Evolutionary conservation across 2,113 vertebrate genomes (phyloP).

Genomic region (Genyomyrus donnyi): DNA sequence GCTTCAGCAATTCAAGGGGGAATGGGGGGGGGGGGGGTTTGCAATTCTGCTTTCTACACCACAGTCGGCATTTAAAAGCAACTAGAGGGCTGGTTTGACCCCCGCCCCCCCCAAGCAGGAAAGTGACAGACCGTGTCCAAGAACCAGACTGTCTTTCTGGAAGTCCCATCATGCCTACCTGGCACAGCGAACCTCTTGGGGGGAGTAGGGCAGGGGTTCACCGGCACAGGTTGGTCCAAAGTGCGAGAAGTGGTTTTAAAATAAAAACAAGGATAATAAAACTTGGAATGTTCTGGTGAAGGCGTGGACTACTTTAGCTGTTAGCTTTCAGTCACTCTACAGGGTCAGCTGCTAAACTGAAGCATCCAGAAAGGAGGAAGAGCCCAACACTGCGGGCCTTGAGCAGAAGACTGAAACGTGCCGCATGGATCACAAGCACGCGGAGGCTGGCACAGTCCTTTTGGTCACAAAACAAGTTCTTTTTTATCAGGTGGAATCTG

Average conservation of each 20-base stretch:
- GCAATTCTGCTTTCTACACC: background rate
- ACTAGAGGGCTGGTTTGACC: background rate
- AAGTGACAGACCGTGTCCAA: background rate
- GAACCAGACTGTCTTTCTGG: background rate
- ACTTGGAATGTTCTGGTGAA: slow-evolving; percentile 44
- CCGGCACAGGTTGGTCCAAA: slow-evolving; percentile 34
- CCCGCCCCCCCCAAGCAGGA: background rate
- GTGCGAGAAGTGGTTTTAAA: slow-evolving; percentile 43
- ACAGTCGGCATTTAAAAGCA: background rate
- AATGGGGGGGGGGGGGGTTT: too few species aligned
- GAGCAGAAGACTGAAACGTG: background rate
- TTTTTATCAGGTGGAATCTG: background rate
- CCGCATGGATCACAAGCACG: slow-evolving; percentile 40
- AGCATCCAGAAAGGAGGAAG: background rate
- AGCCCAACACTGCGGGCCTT: background rate
- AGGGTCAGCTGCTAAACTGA: background rate
- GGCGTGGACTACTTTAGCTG: slow-evolving; percentile 41
- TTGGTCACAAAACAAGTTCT: slow-evolving; percentile 59
- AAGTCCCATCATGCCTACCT: slow-evolving; percentile 36
- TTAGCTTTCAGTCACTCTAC: background rate
- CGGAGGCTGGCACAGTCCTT: slow-evolving; percentile 64
- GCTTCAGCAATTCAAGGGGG: background rate
- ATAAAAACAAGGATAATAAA: background rate
- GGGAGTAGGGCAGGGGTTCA: slow-evolving; percentile 35
- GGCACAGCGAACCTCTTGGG: background rate